phyloP scores from a whole-genome alignment of 2,888 invertebrate genomes.

The Limnephilus marmoratus region DNA sequence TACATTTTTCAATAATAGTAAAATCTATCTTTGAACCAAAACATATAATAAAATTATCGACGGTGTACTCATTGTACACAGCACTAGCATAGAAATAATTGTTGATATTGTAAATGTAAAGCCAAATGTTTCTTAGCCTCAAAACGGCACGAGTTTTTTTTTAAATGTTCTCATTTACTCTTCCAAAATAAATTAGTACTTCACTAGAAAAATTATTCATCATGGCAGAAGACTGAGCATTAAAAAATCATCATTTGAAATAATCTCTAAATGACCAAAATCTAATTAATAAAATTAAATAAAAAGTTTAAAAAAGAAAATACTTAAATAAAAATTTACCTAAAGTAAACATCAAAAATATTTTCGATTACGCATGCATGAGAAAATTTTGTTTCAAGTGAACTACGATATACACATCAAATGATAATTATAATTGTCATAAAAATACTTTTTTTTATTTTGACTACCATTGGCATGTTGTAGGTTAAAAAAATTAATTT shows the following conservation, averaged over 20 bases:
- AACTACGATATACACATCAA: no score
- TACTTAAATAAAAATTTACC: slow-evolving; percentile 12
- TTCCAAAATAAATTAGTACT: background rate
- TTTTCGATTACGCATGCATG: background rate
- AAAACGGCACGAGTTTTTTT: background rate
- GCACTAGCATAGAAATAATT: background rate
- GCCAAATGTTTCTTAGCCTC: background rate
- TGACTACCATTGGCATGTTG: background rate
- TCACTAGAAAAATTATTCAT: slow-evolving; percentile 13
- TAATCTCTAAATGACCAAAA: slow-evolving; percentile 39
- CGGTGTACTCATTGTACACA: background rate
- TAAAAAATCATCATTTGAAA: background rate
- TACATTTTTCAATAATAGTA: background rate
- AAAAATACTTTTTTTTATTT: background rate
- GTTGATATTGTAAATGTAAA: background rate
- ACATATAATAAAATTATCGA: background rate
- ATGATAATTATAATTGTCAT: no score
- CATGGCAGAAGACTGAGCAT: slow-evolving; percentile 35
- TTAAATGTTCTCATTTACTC: background rate
- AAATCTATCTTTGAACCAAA: background rate
- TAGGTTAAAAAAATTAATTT: background rate
- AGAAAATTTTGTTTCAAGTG: no score
- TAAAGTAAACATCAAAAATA: background rate
- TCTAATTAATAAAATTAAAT: slow-evolving; percentile 12
- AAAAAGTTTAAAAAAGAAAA: slow-evolving; percentile 21